These are phyloP conservation scores for Tringa solitaria DNA, from an alignment of 2,113 vertebrate genomes.

Conservation along the genomic window DNA sequence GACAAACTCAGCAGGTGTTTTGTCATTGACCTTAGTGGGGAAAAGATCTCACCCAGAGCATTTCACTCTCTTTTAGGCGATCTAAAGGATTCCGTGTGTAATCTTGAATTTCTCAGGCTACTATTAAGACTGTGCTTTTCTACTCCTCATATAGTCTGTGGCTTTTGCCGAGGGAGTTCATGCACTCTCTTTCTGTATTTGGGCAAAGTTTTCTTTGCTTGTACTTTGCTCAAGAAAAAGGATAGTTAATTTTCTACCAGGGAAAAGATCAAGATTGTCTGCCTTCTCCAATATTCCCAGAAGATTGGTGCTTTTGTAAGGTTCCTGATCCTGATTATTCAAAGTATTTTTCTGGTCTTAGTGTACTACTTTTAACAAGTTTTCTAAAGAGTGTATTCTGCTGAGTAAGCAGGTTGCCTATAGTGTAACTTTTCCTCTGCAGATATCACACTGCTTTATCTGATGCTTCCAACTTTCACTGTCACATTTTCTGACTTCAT, in stretches of 20 bases:
- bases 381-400: background rate
- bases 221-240: background rate
- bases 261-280: background rate
- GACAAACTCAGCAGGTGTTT: background rate
- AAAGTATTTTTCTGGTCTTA: conserved; percentile 2
- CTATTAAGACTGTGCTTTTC: background rate
- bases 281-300: background rate
- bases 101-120: background rate
- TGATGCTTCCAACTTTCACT: background rate
- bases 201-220: background rate
- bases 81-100: background rate
- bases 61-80: background rate
- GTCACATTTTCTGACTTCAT: background rate
- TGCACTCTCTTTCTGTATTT: background rate
- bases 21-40: background rate
- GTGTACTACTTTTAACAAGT: background rate
- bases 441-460: background rate
- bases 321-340: conserved; percentile 12
- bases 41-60: background rate
- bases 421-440: background rate
- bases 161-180: background rate
- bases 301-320: background rate
- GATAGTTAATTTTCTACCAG: background rate
- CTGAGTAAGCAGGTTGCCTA: conserved; percentile 11
- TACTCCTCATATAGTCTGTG: background rate